Conservation (phyloP, 35 echinoderm and acorn worm genomes). For the Heliocidaris erythrogramma region DNA sequence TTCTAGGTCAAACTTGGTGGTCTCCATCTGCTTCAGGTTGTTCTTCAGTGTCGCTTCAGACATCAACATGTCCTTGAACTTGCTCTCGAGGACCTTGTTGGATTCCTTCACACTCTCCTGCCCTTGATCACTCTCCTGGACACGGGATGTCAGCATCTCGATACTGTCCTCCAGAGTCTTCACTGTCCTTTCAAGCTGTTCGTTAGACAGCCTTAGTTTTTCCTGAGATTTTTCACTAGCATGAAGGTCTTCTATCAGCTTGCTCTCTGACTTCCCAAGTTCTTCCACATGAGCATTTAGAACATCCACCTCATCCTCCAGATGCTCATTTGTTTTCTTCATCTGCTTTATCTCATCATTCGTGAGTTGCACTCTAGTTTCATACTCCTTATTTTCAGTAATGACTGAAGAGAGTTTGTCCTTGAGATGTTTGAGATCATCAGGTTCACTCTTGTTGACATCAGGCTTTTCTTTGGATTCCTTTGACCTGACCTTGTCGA, state of each 20-base stretch:
- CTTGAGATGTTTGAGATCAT: not conserved
- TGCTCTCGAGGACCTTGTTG: conserved; percentile 28
- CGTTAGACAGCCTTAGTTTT: not conserved
- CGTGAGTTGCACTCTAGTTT: not conserved
- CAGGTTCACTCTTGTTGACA: not conserved
- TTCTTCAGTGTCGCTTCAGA: conserved; percentile 50
- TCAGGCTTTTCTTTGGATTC: not conserved
- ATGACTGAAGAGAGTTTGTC: not conserved
- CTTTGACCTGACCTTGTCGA: conserved; percentile 26
- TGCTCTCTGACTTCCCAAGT: conserved; percentile 30
- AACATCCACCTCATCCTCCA: not conserved
- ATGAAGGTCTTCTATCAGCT: conserved; percentile 19
- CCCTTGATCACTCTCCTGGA: conserved; percentile 44
- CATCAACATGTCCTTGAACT: conserved; percentile 37
- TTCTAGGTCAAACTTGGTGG: conserved; percentile 31
- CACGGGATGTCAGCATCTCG: conserved; percentile 50
- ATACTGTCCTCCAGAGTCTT: conserved; percentile 68
- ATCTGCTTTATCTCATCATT: conserved; percentile 14
- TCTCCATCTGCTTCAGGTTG: conserved; percentile 48
- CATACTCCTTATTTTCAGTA: conserved; percentile 26
- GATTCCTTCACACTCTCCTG: conserved; percentile 39
- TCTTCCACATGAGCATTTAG: conserved; percentile 21
- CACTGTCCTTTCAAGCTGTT: conserved; percentile 40
- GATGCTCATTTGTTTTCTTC: conserved; percentile 14
- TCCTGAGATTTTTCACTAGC: conserved; percentile 25